Conservation (phyloP, 2,113 vertebrate genomes). For the human region GRCh38 chr12:27488501-27489000, state of each 20-base stretch:
- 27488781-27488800: neutral
- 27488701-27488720: neutral
- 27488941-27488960: neutral
- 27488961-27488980: neutral
- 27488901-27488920: neutral
- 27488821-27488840: neutral
- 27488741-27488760: neutral
- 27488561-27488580: neutral
- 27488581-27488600: too few species aligned
- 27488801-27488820: neutral
- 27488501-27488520: neutral
- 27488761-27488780: neutral
- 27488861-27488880: neutral
- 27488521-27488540: neutral
- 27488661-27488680: neutral
- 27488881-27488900: neutral
- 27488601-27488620: neutral
- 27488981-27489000: neutral
- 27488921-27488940: neutral
- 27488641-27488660: neutral
- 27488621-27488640: neutral
- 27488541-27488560: conserved; percentile 16
- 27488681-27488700: neutral
- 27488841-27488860: neutral
- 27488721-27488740: neutral